These are phyloP conservation scores for Tachina lurida DNA, from an alignment of 2,888 invertebrate species.

Conservation along the genomic window DNA sequence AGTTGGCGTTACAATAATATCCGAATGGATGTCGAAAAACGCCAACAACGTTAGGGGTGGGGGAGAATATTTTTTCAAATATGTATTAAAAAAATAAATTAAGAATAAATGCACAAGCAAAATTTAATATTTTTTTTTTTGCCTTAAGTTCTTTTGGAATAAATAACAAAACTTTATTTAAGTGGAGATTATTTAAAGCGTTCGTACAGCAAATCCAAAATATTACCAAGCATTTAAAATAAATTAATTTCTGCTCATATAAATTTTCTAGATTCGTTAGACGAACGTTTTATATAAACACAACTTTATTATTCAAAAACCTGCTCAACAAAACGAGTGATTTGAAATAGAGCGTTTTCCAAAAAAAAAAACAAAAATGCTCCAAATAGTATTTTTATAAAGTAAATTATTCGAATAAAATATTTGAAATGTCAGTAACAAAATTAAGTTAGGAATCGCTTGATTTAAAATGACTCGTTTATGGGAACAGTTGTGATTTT, in stretches of 20 bases:
- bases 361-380: too few relatives aligned
- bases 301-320: background rate
- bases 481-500: background rate
- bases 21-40: too few relatives aligned
- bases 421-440: too few relatives aligned
- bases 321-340: background rate
- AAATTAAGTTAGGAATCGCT: background rate
- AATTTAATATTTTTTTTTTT: background rate
- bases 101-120: conserved; percentile 49
- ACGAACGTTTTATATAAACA: too few relatives aligned
- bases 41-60: too few relatives aligned
- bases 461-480: background rate
- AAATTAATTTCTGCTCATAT: too few relatives aligned
- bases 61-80: background rate
- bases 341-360: background rate
- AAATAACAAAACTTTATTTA: background rate
- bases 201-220: too few relatives aligned
- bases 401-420: too few relatives aligned
- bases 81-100: conserved; percentile 15
- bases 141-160: background rate
- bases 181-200: background rate
- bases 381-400: too few relatives aligned
- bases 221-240: too few relatives aligned
- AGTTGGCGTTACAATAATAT: too few relatives aligned
- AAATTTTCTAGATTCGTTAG: too few relatives aligned